phyloP scores from a whole-genome alignment of 2,797 vertebrate species.

The Micromesistius poutassou region DNA sequence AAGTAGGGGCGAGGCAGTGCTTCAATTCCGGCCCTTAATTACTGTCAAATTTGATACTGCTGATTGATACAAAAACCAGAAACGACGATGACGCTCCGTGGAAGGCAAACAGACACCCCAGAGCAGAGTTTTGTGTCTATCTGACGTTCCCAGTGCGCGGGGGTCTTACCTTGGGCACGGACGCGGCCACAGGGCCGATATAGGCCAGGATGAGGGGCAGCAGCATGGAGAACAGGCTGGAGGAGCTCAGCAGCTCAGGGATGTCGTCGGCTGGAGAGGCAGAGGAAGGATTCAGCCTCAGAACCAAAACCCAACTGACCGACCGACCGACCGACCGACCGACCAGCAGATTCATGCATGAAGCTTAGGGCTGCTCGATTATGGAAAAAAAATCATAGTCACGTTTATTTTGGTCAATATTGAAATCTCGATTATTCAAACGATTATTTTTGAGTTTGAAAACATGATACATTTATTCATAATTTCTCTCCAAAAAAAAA shows the following conservation, averaged over 20 bases:
- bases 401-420: too few relatives aligned
- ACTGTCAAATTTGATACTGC: not conserved
- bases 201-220: slow-evolving; percentile 97
- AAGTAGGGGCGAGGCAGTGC: not conserved
- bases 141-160: not conserved
- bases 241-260: slow-evolving; percentile 96
- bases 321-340: too few relatives aligned
- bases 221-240: slow-evolving; percentile 98
- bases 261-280: slow-evolving; percentile 88
- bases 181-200: slow-evolving; percentile 95
- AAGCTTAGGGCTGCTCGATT: too few relatives aligned
- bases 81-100: too few relatives aligned
- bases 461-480: too few relatives aligned
- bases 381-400: too few relatives aligned
- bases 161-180: slow-evolving; percentile 87
- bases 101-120: too few relatives aligned
- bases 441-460: too few relatives aligned
- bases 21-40: not conserved
- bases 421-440: too few relatives aligned
- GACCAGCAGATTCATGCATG: not conserved
- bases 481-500: too few relatives aligned
- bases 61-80: not conserved
- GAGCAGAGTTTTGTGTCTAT: too few relatives aligned
- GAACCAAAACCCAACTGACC: not conserved
- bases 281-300: slow-evolving; percentile 10